Evolutionary conservation across 2,888 invertebrate genomes (phyloP).

Genomic region (Philaethria dido): DNA sequence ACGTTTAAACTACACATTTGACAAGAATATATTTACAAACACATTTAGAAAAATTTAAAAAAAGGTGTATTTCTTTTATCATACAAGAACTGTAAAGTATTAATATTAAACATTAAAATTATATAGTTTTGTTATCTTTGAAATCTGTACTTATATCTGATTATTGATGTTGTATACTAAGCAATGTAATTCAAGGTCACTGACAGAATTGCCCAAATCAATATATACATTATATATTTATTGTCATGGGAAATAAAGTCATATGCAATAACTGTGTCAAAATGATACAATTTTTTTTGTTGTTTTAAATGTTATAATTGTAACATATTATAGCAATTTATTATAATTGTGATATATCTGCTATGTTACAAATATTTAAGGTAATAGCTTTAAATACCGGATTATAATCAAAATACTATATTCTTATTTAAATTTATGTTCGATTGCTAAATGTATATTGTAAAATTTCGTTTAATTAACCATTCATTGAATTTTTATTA

Average conservation of each 20-base stretch:
- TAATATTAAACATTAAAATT: not conserved
- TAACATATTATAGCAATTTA: too few relatives aligned
- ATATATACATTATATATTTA: not conserved
- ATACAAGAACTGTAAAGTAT: too few relatives aligned
- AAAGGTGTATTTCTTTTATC: too few relatives aligned
- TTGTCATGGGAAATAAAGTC: not conserved
- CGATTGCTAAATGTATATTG: not conserved
- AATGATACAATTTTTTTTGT: not conserved
- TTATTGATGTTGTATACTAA: not conserved
- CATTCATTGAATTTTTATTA: not conserved
- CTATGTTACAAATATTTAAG: not conserved
- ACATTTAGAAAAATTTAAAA: too few relatives aligned
- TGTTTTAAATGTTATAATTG: too few relatives aligned
- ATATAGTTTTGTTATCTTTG: not conserved
- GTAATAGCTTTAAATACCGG: not conserved
- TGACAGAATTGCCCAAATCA: not conserved
- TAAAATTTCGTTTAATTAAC: not conserved
- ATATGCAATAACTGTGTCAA: not conserved
- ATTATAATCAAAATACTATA: not conserved
- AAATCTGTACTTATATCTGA: not conserved
- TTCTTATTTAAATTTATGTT: not conserved
- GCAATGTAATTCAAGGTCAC: slow-evolving; percentile 19
- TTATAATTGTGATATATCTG: not conserved
- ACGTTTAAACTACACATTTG: too few relatives aligned
- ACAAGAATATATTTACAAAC: too few relatives aligned